phyloP scores from a whole-genome alignment of 2,888 invertebrate genomes.

The Orchesella flavescens region DNA sequence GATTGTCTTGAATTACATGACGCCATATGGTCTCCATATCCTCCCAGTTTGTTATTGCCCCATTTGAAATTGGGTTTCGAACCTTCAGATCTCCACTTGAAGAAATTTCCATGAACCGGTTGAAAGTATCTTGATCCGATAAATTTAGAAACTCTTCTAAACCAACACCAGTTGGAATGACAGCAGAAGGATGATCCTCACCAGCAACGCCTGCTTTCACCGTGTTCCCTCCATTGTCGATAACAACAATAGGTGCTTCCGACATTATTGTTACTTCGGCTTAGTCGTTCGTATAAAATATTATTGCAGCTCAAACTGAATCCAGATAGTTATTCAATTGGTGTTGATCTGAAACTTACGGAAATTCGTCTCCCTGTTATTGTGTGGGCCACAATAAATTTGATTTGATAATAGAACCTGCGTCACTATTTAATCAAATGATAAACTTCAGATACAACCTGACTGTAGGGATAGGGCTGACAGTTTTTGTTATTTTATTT shows the following conservation, averaged over 20 bases:
- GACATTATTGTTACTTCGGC: slow-evolving; percentile 50
- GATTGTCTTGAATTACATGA: slow-evolving; percentile 43
- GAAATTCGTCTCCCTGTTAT: no score
- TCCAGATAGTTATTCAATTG: no score
- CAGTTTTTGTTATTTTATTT: no score
- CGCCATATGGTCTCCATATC: slow-evolving; percentile 63
- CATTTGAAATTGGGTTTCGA: slow-evolving; percentile 51
- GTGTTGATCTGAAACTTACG: no score
- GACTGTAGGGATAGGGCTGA: no score
- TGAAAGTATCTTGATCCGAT: slow-evolving; percentile 42
- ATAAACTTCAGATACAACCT: no score
- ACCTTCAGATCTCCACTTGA: slow-evolving; percentile 18
- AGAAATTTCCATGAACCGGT: slow-evolving; percentile 7
- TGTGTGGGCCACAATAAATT: no score
- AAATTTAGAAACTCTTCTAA: slow-evolving; percentile 48
- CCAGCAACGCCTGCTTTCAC: slow-evolving; percentile 85
- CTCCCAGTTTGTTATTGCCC: slow-evolving; percentile 56
- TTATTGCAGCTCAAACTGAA: no score
- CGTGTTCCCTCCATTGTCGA: slow-evolving; percentile 77
- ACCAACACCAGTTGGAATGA: slow-evolving; percentile 84
- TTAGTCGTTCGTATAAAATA: no score
- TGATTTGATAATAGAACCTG: no score
- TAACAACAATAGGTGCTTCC: slow-evolving; percentile 78
- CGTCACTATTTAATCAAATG: no score
- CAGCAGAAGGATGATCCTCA: slow-evolving; percentile 83